Evolutionary conservation across 2,888 invertebrate species (phyloP), one percentile per base, ranked within the genome.

Genomic region (Drosophila meridiana): DNA sequence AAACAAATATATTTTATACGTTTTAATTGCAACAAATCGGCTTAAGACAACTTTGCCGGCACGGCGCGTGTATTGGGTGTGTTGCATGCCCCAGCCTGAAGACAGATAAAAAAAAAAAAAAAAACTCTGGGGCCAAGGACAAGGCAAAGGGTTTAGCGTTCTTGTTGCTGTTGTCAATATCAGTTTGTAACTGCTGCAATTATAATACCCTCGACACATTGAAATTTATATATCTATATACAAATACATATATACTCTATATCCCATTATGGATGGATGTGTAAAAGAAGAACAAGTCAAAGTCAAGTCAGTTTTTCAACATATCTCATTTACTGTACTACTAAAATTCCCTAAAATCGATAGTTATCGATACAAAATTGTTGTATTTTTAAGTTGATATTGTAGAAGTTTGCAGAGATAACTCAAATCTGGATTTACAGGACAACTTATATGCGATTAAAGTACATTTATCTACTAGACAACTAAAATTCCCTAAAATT

Each of bases 1-100:
- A 73, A 78, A 73, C 60, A 80, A 77, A 80, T 80, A 80, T 80
- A 80, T 80, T 69, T 73, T 60, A 76, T 73, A 50, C 58, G 56
- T 70, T 80, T 78, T 79, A 80, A 79, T 80, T 79, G 78, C 81
- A 79, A 67, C 67, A 80, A 79, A 79, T 79, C 78, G 78, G 81
- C 81, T 79, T 79, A 79, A 73, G 59, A 53, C 61, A 47, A 14
- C 56, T 52, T 34, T 20, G 20, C 45, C 57, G 32, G 32, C 32
- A 9, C 32, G 50, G 9, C 50, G 50, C 14, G 50, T 20, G 34
- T 34, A 11, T 43, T 47, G 55, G 62, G 67, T 58, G 55, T 73
- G 71, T 9, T 62, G 52, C 69, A 62, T 58, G 52, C 3, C 20
- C 43, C 32, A 20, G 43, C n/a, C 45, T 52, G 36, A 34, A 66